Conservation (phyloP, 2,888 invertebrate genomes). For the Silvanus unidentatus region DNA sequence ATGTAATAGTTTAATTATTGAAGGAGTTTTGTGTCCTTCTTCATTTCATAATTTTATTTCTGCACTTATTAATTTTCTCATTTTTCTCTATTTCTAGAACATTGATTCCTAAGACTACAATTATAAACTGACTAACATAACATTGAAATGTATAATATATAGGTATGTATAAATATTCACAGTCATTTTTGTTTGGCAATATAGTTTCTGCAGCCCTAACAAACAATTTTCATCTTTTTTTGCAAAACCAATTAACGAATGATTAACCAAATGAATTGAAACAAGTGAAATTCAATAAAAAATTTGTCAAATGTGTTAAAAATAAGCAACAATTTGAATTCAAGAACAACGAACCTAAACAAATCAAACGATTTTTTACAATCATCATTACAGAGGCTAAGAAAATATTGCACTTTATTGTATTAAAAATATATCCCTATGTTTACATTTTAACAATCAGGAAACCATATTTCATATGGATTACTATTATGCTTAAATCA, state of each 20-base stretch:
- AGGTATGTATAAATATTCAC: constrained; percentile 43
- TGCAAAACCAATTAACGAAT: constrained; percentile 10
- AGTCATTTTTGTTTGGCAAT: constrained; percentile 45
- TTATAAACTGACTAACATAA: constrained; percentile 33
- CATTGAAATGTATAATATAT: constrained; percentile 38
- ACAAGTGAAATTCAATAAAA: no score
- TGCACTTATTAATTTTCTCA: constrained; percentile 20
- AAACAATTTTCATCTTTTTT: constrained; percentile 16
- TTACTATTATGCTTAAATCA: constrained; percentile 16
- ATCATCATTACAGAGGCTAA: constrained; percentile 14
- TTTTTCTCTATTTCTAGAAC: constrained; percentile 32
- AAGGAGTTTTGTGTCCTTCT: background rate
- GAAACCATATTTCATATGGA: constrained; percentile 23
- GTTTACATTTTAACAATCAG: constrained; percentile 14
- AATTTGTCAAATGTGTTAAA: no score
- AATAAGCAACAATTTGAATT: no score
- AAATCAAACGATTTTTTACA: no score
- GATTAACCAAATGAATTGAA: background rate
- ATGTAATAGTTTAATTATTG: constrained; percentile 10
- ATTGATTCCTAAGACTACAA: constrained; percentile 33
- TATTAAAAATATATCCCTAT: constrained; percentile 9
- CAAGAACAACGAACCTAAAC: no score
- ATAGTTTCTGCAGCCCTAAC: constrained; percentile 33
- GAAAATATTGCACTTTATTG: constrained; percentile 30
- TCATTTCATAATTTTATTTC: constrained; percentile 9